Evolutionary conservation across 1,140 invertebrate species (phyloP), one percentile per base, ranked within the genome.

Genomic region (Bombus cullumanus): DNA sequence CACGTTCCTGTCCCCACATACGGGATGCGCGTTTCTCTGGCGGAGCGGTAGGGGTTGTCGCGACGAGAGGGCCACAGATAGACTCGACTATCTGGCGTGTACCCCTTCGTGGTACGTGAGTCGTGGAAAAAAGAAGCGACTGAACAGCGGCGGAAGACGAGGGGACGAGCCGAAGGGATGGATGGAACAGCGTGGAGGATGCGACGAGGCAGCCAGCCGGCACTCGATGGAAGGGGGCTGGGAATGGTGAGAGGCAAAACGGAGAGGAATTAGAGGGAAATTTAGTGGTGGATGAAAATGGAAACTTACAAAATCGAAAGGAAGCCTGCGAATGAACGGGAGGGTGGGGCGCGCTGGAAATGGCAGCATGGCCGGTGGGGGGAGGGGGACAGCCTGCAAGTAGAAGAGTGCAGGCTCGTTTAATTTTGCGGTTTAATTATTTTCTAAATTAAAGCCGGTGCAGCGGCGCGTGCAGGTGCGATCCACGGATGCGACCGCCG

Each of bases 401-500:
- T 71, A 73, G 66, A 73, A 41, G 37, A 83, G 76, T 12, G 22
- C 34, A n/a, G 86, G 86, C 69, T 83, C 86, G 90, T 91, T 93
- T 92, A 93, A 94, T 93, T 93, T 93, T 90, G 93, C 89, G 88
- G 88, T 93, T 93, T 93, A 93, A 94, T 94, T 94, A 93, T 94
- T 94, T 94, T 94, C 93, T 92, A 92, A 94, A 94, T 94, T 93
- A 94, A 94, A 93, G 68, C 68, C 88, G 76, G 83, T 66, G 37
- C n/a, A 68, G 25, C 68, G 68, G 34, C 68, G 68, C 68, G 68
- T 71, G 82, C 62, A 37, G 34, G 72, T 37, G 28, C 68, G 18
- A 31, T 71, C 37, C 68, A 59, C 53, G 64, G 22, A 62, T 57
- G 75, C 13, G 62, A 15, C 62, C 39, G n/a, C 43, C 25, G n/a